Base-by-base conservation (phyloP, 2,113 vertebrate genomes). In the Columba janthina region DNA sequence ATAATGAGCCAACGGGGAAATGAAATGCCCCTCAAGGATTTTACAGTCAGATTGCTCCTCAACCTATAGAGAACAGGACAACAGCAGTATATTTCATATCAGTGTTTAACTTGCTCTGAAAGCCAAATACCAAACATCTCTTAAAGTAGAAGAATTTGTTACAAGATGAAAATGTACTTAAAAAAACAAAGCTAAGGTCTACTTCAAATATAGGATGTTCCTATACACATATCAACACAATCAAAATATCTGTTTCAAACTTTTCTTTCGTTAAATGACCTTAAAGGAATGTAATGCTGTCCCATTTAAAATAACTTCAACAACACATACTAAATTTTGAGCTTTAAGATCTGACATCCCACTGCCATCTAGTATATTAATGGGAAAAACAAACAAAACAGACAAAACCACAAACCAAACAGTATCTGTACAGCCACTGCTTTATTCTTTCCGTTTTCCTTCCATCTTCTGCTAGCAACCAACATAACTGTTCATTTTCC, bases 1-100 rank as follows among this genome's bases (percentile, higher is more conserved):
- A 95, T 98, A 97, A 73, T 99, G 99, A 82, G 98, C 98, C 97
- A 99, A 97, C 1, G 99, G 99, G n/a, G 99, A 99, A 85, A 99
- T 97, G 93, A 99, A 99, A 96, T 99, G 98, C 1, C 99, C 99
- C 93, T 99, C 98, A 42, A 99, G 98, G 90, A 99, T 98, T 92
- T 97, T 98, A 97, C 99, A 99, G 95, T 99, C 99, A 1, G 98
- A 97, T 31, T 99, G 98, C 21, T 99, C 98, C 82, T 99, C 99
- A 86, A 98, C 98, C 99, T 99, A 89, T 21, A 93, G 57, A 93
- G 90, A 75, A 71, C 3, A 9, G 8, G 50, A 86, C 10, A 58
- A 79, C 1, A 86, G 25, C 80, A 93, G 50, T 31, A 7, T 14
- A 20, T 21, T 82, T 73, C 61, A 15, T 15, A 21, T 16, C 32